A percentile compares a stretch with the other conserved stretches of the same genome.
Evolutionary conservation across 64 coral and sea anemone genomes (phyloP).

Genomic region (Montipora efflorescens): DNA sequence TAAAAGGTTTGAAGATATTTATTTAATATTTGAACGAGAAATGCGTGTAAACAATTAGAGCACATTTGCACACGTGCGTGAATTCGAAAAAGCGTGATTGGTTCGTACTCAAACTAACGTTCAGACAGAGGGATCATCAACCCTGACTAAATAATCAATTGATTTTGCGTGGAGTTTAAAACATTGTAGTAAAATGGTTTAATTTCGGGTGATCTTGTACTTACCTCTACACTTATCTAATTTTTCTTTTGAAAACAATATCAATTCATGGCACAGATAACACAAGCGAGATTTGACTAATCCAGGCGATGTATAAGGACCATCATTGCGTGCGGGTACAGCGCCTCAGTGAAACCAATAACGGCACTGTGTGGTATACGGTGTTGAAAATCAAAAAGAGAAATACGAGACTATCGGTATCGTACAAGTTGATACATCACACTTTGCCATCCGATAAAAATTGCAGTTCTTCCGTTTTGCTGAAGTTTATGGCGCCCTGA

Average conservation of each 20-base stretch:
- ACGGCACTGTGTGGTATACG: not conserved
- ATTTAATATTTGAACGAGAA: not conserved
- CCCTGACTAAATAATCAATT: not conserved
- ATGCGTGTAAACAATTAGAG: not conserved
- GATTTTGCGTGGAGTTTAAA: not conserved
- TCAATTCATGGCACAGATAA: no score
- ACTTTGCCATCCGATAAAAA: not conserved
- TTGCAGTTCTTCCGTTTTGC: not conserved
- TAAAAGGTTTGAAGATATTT: not conserved
- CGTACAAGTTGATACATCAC: no score
- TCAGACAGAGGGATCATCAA: not conserved
- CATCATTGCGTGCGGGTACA: no score
- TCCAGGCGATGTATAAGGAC: no score
- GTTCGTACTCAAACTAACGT: not conserved
- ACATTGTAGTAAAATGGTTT: not conserved
- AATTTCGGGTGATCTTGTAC: not conserved
- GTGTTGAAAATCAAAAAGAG: not conserved
- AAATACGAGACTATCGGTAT: not conserved
- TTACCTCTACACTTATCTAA: not conserved
- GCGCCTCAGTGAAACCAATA: not conserved
- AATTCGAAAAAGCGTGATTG: conserved; percentile 31
- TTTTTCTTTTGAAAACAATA: not conserved
- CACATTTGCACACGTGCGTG: conserved; percentile 47
- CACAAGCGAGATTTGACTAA: no score
- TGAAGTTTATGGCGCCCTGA: not conserved